These are phyloP conservation scores for Morinoia aosen DNA, from an alignment of 2,888 invertebrate species.

Conservation along the genomic window DNA sequence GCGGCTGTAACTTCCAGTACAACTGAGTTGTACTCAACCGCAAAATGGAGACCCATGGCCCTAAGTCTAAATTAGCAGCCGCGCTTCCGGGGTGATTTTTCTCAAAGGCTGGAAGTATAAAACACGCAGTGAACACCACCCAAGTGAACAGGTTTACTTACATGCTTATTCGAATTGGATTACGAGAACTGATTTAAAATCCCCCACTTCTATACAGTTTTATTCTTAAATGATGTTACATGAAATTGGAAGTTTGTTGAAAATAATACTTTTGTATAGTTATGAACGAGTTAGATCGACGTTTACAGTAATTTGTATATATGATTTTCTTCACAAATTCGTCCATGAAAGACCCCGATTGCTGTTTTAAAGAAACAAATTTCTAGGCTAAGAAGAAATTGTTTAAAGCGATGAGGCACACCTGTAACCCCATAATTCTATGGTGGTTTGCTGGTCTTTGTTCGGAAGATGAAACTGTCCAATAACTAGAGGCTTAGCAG, in stretches of 20 bases:
- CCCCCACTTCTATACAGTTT: neutral
- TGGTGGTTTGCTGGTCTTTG: neutral
- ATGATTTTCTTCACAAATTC: no score
- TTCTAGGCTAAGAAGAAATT: neutral
- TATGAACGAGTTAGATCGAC: neutral
- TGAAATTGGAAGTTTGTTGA: neutral
- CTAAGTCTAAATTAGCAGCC: neutral
- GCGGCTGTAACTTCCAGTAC: neutral
- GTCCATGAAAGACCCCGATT: no score
- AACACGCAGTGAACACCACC: neutral
- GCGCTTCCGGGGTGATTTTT: neutral
- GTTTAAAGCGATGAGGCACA: neutral
- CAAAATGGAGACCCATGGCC: neutral
- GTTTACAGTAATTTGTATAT: neutral
- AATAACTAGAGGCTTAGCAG: neutral
- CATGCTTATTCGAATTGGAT: neutral
- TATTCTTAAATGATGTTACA: neutral
- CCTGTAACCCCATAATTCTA: neutral
- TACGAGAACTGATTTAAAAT: neutral
- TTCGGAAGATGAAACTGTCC: neutral
- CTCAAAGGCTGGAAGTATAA: neutral
- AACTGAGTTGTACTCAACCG: neutral
- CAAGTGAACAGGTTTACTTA: neutral
- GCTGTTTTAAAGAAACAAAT: no score
- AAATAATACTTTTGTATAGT: neutral